A percentile compares a stretch with the other conserved stretches of the same genome.
These are phyloP conservation scores for Origma solitaria DNA, from an alignment of 2,113 vertebrate genomes.

Conservation along the genomic window DNA sequence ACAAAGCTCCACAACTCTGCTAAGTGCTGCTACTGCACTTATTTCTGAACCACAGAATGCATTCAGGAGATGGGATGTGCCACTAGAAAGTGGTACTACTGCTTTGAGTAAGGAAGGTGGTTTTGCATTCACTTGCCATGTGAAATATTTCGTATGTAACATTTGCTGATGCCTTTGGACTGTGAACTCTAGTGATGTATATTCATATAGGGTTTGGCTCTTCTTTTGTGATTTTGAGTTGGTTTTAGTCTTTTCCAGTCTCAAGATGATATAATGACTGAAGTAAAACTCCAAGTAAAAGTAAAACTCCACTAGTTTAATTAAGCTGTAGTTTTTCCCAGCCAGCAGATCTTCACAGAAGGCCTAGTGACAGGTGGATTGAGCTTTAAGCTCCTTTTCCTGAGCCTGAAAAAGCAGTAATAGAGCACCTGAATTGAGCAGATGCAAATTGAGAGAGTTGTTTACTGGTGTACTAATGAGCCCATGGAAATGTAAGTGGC, in stretches of 20 bases:
- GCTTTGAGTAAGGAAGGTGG: neutral
- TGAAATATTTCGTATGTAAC: neutral
- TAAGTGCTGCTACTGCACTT: neutral
- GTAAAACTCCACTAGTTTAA: neutral
- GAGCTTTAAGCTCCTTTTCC: neutral
- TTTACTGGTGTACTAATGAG: neutral
- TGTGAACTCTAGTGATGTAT: neutral
- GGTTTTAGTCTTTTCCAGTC: neutral
- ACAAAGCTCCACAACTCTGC: neutral
- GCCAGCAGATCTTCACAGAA: neutral
- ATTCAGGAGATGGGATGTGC: accelerated
- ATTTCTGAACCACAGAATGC: neutral
- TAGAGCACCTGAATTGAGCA: neutral
- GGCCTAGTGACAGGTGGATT: neutral
- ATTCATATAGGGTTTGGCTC: neutral
- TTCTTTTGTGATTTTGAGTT: neutral
- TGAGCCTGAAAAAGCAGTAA: neutral
- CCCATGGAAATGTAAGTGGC: neutral
- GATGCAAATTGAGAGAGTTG: accelerated
- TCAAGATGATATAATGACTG: neutral
- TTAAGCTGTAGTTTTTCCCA: neutral
- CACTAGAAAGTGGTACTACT: neutral
- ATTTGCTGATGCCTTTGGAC: neutral
- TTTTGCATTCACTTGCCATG: neutral
- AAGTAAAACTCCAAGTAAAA: neutral